Conservation (phyloP, 2,888 invertebrate genomes). For the Cactoblastis cactorum region DNA sequence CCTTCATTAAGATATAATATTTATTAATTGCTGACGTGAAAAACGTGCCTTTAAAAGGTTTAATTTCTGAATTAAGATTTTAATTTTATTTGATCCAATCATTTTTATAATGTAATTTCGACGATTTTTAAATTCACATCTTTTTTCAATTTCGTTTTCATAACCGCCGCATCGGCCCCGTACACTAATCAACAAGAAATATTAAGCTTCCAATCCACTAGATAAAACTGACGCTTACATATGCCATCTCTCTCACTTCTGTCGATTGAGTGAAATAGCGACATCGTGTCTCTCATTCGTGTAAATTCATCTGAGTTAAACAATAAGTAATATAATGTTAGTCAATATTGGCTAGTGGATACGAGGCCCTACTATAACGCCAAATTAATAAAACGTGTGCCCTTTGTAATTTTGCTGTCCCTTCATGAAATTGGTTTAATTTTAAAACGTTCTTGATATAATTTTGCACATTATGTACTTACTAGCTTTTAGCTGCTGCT, state of each 20-base stretch:
- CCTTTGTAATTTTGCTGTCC: background rate
- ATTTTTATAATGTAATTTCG: no score
- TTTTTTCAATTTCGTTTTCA: conserved; percentile 2
- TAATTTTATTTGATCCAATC: background rate
- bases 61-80: background rate
- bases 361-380: background rate
- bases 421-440: background rate
- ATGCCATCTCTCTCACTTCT: background rate
- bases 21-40: background rate
- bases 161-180: background rate
- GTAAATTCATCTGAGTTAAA: no score
- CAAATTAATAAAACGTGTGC: conserved; percentile 13
- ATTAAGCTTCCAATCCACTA: no score
- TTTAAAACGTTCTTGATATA: background rate
- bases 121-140: no score
- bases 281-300: no score
- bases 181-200: conserved; percentile 9
- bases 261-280: no score
- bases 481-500: no score
- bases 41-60: background rate
- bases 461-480: no score
- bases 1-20: no score
- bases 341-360: background rate
- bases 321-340: no score
- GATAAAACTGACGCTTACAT: no score